Base-by-base conservation (phyloP, 2,888 invertebrate species). In the Ochlodes sylvanus region DNA sequence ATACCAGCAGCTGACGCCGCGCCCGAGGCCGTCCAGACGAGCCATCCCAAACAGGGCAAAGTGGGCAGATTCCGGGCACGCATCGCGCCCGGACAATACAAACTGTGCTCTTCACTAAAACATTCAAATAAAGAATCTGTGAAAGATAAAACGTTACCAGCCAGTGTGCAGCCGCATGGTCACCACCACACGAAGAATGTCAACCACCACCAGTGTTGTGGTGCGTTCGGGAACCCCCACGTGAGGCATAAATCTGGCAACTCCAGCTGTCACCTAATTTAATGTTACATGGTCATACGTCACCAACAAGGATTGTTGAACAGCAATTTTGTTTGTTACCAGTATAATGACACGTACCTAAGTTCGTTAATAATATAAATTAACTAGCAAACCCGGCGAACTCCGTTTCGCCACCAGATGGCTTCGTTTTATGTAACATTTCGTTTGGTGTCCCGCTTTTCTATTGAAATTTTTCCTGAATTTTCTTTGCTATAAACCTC, bases 181-280 rank as follows among this genome's bases (percentile, higher is more conserved):
- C 92, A 92, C 66, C 89, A 88, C 65, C 92, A 92, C 69, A 83
- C 88, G 14, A 93, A 92, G 73, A 92, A 92, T 56, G 85, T 87
- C 0, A 93, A 93, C 65, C 92, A 93, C 65, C 93, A 93, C 68
- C 93, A 93, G 62, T 94, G 94, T 66, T 94, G 94, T 72, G 93
- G 94, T 0, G 93, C 93, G 0, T 94, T 93, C 58, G 93, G 93
- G 0, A 93, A 93, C 70, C 92, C 93, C 0, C 91, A 94, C 15
- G 91, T 92, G 0, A 83, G 91, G 70, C 90, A 93, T 74, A 94
- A 93, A 88, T 78, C 85, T 14, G 85, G 79, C 75, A 88, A 84
- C 75, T 85, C 90, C 5, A 89, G 84, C 72, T 92, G 92, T 84
- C 84, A 79, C 71, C 80, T 93, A 63, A 88, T 92, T 77, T 92